Percentiles rank a stretch among this genome's conserved stretches.
Conservation (phyloP, 2,888 invertebrate species). For the Lamellibrachia columna region DNA sequence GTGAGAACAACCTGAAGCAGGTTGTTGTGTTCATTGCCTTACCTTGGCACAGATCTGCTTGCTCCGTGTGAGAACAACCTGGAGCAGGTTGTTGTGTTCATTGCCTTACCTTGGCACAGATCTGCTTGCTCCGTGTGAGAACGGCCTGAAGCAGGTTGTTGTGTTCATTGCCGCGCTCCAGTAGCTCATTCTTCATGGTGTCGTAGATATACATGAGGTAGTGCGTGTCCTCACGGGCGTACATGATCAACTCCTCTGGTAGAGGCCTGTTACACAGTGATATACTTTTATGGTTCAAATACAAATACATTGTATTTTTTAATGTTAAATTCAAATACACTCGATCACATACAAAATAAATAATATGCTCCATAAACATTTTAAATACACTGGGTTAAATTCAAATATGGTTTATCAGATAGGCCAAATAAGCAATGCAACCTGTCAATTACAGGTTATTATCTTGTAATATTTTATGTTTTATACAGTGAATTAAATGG, state of each 20-base stretch:
- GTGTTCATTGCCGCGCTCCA: constrained; percentile 74
- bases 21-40: constrained; percentile 29
- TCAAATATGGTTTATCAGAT: too few relatives aligned
- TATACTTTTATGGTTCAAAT: too few relatives aligned
- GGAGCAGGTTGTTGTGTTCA: too few relatives aligned
- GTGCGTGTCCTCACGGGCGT: constrained; percentile 95
- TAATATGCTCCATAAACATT: too few relatives aligned
- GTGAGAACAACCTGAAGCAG: constrained; percentile 72
- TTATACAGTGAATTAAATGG: too few relatives aligned
- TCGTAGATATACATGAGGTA: constrained; percentile 91
- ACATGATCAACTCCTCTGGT: constrained; percentile 79
- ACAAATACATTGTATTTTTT: too few relatives aligned
- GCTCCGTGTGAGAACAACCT: constrained; percentile 78
- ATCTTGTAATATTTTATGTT: too few relatives aligned
- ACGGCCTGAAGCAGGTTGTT: constrained; percentile 73
- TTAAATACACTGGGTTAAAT: too few relatives aligned
- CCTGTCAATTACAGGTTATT: too few relatives aligned
- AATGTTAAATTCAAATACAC: too few relatives aligned
- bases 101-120: constrained; percentile 75
- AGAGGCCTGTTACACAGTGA: constrained; percentile 75
- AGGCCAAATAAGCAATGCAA: too few relatives aligned
- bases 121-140: constrained; percentile 77
- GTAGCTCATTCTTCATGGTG: constrained; percentile 77
- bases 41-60: constrained; percentile 78
- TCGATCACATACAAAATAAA: too few relatives aligned